Conservation (phyloP, 2,888 invertebrate genomes). For the Arctia plantaginis region DNA sequence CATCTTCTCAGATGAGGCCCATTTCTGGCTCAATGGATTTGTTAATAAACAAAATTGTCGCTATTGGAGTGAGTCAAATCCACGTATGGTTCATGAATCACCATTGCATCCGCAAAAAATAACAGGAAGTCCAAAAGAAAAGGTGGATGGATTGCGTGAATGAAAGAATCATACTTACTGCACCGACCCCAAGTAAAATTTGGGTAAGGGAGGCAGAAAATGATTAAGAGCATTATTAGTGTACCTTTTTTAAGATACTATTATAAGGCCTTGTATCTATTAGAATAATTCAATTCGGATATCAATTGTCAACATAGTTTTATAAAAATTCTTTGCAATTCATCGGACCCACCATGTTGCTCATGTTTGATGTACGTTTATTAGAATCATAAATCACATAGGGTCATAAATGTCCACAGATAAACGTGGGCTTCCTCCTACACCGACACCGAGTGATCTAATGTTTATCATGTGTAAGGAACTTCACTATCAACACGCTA, state of each 20-base stretch:
- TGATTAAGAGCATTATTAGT: too few relatives aligned
- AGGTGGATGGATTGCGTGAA: too few relatives aligned
- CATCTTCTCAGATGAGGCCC: too few relatives aligned
- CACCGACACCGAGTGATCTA: conserved; percentile 16
- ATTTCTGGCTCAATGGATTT: too few relatives aligned
- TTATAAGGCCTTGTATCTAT: not conserved
- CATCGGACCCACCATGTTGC: not conserved
- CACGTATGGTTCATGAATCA: too few relatives aligned
- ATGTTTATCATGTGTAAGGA: conserved; percentile 20
- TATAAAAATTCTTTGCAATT: conserved; percentile 8
- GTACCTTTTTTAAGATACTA: not conserved
- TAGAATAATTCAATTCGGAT: not conserved
- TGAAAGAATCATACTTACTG: too few relatives aligned
- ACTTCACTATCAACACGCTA: conserved; percentile 17
- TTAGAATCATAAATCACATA: conserved; percentile 24
- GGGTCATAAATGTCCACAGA: conserved; percentile 20
- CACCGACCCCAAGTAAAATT: too few relatives aligned
- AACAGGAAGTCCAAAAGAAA: too few relatives aligned
- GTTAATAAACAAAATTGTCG: too few relatives aligned
- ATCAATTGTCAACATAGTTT: conserved; percentile 1
- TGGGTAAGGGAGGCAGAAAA: too few relatives aligned
- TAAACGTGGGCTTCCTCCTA: conserved; percentile 24
- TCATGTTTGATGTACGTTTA: conserved; percentile 12
- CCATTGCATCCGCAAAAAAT: too few relatives aligned
- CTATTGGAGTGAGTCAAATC: too few relatives aligned